phyloP scores from a whole-genome alignment of 2,888 invertebrate genomes.

The Leucoptera coffeella region DNA sequence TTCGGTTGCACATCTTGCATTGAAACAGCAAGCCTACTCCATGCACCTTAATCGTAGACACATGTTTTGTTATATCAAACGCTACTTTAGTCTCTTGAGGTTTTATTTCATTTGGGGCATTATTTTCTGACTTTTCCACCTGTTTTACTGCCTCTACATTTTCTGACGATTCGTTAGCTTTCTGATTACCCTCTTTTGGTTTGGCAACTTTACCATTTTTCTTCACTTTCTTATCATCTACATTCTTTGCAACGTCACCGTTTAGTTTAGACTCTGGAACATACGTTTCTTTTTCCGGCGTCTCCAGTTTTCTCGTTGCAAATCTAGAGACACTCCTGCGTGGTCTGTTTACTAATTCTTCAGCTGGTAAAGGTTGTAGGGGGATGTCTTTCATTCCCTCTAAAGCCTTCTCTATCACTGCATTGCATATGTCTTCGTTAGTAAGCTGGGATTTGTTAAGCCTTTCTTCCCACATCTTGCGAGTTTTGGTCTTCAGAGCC shows the following conservation, averaged over 20 bases:
- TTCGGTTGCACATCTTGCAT: conserved; percentile 38
- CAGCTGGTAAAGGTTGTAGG: conserved; percentile 9
- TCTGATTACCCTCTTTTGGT: background rate
- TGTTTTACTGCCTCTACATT: background rate
- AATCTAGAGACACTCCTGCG: too few species aligned
- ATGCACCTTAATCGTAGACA: conserved; percentile 37
- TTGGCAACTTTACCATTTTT: conserved; percentile 8
- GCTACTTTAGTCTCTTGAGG: conserved; percentile 4
- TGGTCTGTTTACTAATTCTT: conserved; percentile 10
- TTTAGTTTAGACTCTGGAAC: conserved; percentile 2
- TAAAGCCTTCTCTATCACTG: conserved; percentile 39
- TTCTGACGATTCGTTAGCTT: background rate
- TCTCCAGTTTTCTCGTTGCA: too few species aligned
- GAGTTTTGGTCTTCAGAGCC: conserved; percentile 21
- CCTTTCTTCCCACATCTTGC: conserved; percentile 32
- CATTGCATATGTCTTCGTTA: conserved; percentile 43
- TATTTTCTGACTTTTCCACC: conserved; percentile 1
- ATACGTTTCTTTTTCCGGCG: too few species aligned
- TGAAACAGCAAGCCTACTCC: conserved; percentile 39
- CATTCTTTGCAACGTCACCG: conserved; percentile 5
- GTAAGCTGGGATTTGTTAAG: conserved; percentile 32
- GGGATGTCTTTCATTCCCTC: conserved; percentile 27
- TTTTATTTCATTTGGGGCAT: conserved; percentile 4
- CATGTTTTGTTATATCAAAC: conserved; percentile 38
- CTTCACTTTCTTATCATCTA: conserved; percentile 8